Evolutionary conservation across 1,140 invertebrate genomes (phyloP), one percentile per base, ranked within the genome.

Genomic region (Himalopsyche phryganea): DNA sequence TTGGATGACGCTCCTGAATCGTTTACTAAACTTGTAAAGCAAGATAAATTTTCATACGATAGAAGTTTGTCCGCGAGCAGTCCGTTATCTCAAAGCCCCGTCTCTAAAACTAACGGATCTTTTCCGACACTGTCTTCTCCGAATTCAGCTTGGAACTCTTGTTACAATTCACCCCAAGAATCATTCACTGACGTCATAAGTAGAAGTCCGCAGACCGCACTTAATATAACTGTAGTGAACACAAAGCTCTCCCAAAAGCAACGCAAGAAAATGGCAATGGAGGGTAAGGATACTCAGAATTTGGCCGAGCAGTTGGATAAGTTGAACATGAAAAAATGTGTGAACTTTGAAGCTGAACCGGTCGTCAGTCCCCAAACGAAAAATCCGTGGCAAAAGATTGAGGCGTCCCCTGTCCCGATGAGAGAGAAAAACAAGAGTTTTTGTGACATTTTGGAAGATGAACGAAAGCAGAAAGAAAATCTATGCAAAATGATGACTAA

Each of bases 181-280:
- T 68, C 67, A 11, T 45, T 45, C 53, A 18, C 66, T 66, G 45
- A 49, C 13, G 13, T 41, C 15, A 17, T 68, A 38, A 58, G 62
- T 41, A 62, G 65, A 28, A 69, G 68, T 47, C 67, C 68, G 13
- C 70, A 73, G 58, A 66, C 68, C 1, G 69, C 68, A 51, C 50
- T 77, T 11, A 62, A 73, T 36, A 71, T 77, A 42, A 75, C 66
- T 41, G 70, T 73, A 46, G 62, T 74, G 38, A 74, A 74, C 32
- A 73, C 75, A n/a, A 83, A 81, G 67, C 50, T 84, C 15, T 85
- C 83, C 6, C 83, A 85, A 61, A 85, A 84, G 57, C 81, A 84
- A 67, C 69, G 81, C 13, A 84, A 84, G 65, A 80, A 75, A 60
- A 63, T 81, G 23, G 73, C 73, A 1, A 65, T 72, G 51, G 70